Conservation (phyloP, 37 sponge, comb jelly and placozoan genomes). For the Halichondria panicea region DNA sequence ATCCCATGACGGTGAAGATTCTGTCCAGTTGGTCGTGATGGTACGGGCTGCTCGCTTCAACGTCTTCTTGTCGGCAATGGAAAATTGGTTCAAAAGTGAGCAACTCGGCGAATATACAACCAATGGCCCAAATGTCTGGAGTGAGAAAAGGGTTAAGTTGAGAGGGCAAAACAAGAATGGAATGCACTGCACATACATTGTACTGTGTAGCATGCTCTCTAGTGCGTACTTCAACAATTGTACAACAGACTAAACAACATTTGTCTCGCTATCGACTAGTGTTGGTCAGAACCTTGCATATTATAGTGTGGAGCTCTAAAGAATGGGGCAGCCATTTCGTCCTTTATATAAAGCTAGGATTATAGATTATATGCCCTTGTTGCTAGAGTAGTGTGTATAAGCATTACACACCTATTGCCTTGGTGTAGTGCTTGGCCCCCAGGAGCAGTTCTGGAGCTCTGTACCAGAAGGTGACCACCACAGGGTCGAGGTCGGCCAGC, state of each 20-base stretch:
- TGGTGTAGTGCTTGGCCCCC: slow-evolving; percentile 97
- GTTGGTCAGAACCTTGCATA: too few relatives aligned
- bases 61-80: slow-evolving; percentile 97
- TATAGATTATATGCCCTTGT: too few relatives aligned
- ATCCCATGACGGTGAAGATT: slow-evolving; percentile 95
- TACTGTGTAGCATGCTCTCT: too few relatives aligned
- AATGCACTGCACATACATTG: neutral
- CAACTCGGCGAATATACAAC: slow-evolving; percentile 98
- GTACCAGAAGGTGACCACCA: slow-evolving; percentile 99
- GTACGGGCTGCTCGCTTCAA: slow-evolving; percentile 95
- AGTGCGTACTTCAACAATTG: too few relatives aligned
- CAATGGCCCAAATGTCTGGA: slow-evolving; percentile 97
- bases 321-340: too few relatives aligned
- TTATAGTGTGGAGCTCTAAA: too few relatives aligned
- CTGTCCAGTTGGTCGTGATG: slow-evolving; percentile 95
- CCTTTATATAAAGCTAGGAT: too few relatives aligned
- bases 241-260: too few relatives aligned
- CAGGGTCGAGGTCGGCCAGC: slow-evolving; percentile 97
- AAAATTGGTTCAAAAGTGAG: slow-evolving; percentile 97
- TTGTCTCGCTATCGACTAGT: too few relatives aligned
- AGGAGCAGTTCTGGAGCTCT: slow-evolving; percentile 95
- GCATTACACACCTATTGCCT: slow-evolving; percentile 90
- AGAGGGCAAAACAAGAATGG: neutral
- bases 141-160: neutral
- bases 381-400: too few relatives aligned